Evolutionary conservation across 2,888 invertebrate genomes (phyloP), one percentile per base, ranked within the genome.

Genomic region (Thera britannica): DNA sequence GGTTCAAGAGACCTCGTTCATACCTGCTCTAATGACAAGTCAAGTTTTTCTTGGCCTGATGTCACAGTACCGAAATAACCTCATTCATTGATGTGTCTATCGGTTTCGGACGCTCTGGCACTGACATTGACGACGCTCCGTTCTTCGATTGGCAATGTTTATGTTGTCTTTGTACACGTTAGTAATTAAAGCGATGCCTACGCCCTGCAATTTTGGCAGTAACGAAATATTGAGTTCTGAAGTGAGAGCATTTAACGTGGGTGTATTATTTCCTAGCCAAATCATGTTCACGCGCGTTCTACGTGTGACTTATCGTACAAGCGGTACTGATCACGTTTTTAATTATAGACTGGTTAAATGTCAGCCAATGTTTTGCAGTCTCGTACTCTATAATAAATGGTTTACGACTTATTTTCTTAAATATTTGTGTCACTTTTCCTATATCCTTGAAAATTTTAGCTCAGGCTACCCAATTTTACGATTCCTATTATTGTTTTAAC

Each of bases 261-360:
- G 88, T 84, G 86, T 87, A 77, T 71, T 82, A 85, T 84, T 78
- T 84, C 84, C 75, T 78, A 79, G 87, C 85, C 86, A 89, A 90
- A 83, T 79, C 77, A 71, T 75, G 72, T 80, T 77, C 79, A 76
- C 78, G 78, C 78, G 76, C 70, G 79, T 81, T 82, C 82, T 72
- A 76, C 75, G 72, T 73, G 77, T 83, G 85, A 84, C 87, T 87
- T 85, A 74, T 73, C 70, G 72, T 70, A 69, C 71, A 75, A 75
- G 79, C 75, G 78, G 76, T 77, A 79, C 72, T 78, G 81, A 83
- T 79, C 81, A 82, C 79, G 44, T 73, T 75, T 87, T 83, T 92
- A 92, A 89, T 87, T 89, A 88, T 93, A 92, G 88, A 82, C 73
- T 81, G 77, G 83, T 87, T 87, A 90, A 92, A 92, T 92, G 91